Evolutionary conservation across 1,140 invertebrate species (phyloP), one percentile per base, ranked within the genome.

Genomic region (Trissolcus basalis): DNA sequence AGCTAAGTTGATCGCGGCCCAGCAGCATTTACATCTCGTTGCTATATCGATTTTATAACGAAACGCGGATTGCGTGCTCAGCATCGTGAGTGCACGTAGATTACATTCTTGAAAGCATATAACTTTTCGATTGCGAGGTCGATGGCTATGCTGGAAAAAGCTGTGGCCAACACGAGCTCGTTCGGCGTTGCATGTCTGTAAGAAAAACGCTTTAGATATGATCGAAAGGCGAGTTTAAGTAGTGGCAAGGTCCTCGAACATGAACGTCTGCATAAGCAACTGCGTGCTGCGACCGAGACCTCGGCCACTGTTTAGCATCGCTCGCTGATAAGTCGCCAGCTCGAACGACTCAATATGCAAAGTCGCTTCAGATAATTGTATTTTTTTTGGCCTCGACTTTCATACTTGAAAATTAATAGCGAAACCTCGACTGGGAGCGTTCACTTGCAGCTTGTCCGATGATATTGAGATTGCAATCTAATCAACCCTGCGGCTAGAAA

Each of bases 221-320:
- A 77, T 77, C 72, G 65, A 53, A 51, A 72, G 55, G 69, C 14
- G n/a, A 59, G 69, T 50, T 58, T 45, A 80, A 81, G 72, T 75
- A 70, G 79, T 77, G 33, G 77, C 81, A 80, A 83, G 81, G 80
- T 82, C 68, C 71, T 59, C 19, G 45, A 45, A 13, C 74, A 56
- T 47, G 43, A 48, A 35, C 50, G 43, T 13, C 12, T 51, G 54
- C 49, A 55, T 19, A 16, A 45, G 44, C 36, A 12, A 15, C 51
- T 56, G 73, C 78, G 74, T 65, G 41, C 55, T 72, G 44, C 78
- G 81, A 80, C 81, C 81, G 67, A 81, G 80, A 82, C 80, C 80
- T 82, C 77, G 72, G 67, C 60, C 27, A 43, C 16, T 63, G 53
- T 72, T 75, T 68, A 72, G 36, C 63, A 72, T 63, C 47, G 54